phyloP scores from a whole-genome alignment of 2,797 vertebrate species.

The Novumbra hubbsi region DNA sequence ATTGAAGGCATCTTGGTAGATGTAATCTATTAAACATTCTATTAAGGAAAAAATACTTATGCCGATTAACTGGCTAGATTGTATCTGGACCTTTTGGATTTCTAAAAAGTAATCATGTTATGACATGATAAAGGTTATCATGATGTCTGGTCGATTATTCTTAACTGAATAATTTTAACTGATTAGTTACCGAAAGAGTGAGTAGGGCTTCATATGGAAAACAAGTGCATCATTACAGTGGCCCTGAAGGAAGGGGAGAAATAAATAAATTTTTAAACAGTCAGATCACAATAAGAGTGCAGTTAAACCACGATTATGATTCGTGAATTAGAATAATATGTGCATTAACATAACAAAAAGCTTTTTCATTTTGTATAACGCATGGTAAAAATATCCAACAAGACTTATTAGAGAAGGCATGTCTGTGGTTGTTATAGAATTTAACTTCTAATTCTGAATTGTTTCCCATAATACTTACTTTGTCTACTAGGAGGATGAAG shows the following conservation, averaged over 20 bases:
- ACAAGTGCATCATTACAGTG: constrained; percentile 91
- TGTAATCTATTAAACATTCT: neutral
- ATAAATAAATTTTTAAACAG: neutral
- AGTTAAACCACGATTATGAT: neutral
- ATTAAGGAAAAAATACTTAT: neutral
- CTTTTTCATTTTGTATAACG: neutral
- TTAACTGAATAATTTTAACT: neutral
- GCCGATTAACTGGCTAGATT: neutral
- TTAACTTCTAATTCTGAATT: neutral
- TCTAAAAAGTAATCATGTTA: neutral
- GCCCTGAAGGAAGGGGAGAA: constrained; percentile 55
- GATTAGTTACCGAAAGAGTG: constrained; percentile 83
- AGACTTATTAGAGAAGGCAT: neutral
- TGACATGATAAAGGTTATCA: neutral
- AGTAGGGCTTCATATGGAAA: constrained; percentile 90
- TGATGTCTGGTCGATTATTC: neutral
- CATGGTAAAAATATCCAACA: neutral
- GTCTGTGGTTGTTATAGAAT: neutral
- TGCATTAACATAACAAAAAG: neutral
- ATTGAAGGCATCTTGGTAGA: neutral
- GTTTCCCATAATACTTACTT: constrained; percentile 72
- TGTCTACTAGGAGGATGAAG: constrained; percentile 89
- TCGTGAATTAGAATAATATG: neutral
- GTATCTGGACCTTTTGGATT: neutral
- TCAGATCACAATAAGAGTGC: neutral